Conservation (phyloP, 2,888 invertebrate species). For the Daptonema setosum region DNA sequence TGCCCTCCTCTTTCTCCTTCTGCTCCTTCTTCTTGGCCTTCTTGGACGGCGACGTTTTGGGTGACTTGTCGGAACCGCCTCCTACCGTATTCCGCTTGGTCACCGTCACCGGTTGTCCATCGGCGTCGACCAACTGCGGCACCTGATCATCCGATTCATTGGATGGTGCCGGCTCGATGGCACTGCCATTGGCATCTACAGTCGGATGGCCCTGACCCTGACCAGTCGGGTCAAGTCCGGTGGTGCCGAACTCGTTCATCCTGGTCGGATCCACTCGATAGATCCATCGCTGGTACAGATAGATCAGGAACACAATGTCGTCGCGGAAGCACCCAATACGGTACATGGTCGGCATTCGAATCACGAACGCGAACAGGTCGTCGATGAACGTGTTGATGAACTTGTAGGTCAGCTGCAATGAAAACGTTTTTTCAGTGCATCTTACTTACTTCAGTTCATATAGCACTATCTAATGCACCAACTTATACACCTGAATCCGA, state of each 20-base stretch:
- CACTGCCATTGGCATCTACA: too few relatives aligned
- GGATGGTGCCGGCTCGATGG: background rate
- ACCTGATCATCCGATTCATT: too few relatives aligned
- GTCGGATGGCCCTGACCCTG: too few relatives aligned
- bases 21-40: background rate
- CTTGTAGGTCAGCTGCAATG: slow-evolving; percentile 74
- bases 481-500: too few relatives aligned
- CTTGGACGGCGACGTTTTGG: background rate
- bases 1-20: background rate
- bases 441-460: too few relatives aligned
- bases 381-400: slow-evolving; percentile 98
- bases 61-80: background rate
- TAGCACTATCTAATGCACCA: too few relatives aligned
- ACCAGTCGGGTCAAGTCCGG: slow-evolving; percentile 39
- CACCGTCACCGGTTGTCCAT: background rate
- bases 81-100: background rate
- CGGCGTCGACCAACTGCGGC: background rate
- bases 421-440: too few relatives aligned
- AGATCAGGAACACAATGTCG: slow-evolving; percentile 94
- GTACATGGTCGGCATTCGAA: slow-evolving; percentile 98
- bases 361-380: slow-evolving; percentile 98
- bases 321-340: slow-evolving; percentile 88
- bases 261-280: slow-evolving; percentile 85
- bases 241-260: slow-evolving; percentile 93
- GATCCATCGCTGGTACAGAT: slow-evolving; percentile 93